Evolutionary conservation across 2,797 vertebrate species (phyloP), one percentile per base, ranked within the genome.

Genomic region (Apogon hyalosoma): DNA sequence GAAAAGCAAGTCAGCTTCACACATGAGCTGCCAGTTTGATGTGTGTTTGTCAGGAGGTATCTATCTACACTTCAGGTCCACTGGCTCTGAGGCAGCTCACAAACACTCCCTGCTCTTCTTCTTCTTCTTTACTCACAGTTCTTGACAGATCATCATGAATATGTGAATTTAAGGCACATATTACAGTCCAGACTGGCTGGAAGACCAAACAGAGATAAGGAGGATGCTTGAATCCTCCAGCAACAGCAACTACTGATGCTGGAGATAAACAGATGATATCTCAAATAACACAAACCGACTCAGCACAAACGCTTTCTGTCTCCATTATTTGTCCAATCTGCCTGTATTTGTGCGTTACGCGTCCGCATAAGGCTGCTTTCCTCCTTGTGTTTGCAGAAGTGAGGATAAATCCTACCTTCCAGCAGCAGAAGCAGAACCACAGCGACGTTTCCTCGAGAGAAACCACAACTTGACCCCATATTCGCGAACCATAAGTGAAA

Each of bases 401-500:
- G 61, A 71, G 38, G 51, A 65, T 64, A 72, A 49, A 6, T 13
- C 90, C 86, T 89, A 94, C 93, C 94, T 92, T 91, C 81, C 84
- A 86, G 87, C 62, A 92, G 83, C 73, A 94, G 48, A 70, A 90
- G 52, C 75, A 90, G 39, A 78, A 90, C 18, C 81, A 86, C 71
- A 14, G 60, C 80, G 78, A 90, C 72, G 88, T 88, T 87, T 89
- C 92, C 87, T 71, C 80, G 81, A 87, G 81, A 91, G 80, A 92
- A 89, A 87, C 84, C 91, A 86, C 87, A 91, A 87, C 88, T 90
- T 88, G 83, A 83, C 79, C 83, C 88, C 94, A 95, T 95, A 57
- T 84, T 94, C 83, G 60, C 88, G 73, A 92, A 88, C 80, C 93
- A 94, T 94, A 93, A 72, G 93, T 90, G 87, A 89, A 90, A 91